Evolutionary conservation across 1,140 invertebrate species (phyloP).

Genomic region (Drosophila neocordata): DNA sequence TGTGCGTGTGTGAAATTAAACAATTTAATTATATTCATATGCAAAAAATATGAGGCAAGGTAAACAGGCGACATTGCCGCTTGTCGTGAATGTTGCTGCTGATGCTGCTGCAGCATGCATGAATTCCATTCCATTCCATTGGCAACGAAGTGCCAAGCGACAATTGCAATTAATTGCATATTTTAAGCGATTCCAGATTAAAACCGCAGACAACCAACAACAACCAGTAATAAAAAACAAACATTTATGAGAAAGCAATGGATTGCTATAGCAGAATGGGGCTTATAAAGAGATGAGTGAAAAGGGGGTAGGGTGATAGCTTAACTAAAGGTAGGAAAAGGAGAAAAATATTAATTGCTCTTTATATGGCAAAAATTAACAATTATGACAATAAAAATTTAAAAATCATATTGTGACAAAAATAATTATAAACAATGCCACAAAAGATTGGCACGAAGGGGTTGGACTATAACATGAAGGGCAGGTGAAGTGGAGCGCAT

Average conservation of each 20-base stretch:
- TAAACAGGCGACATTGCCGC: conserved; percentile 14
- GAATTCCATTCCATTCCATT: conserved; percentile 8
- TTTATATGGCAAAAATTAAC: conserved; percentile 67
- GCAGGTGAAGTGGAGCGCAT: background rate
- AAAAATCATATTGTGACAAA: conserved; percentile 60
- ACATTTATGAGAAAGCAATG: conserved; percentile 35
- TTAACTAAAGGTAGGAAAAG: conserved; percentile 17
- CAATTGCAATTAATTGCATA: conserved; percentile 74
- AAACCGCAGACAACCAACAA: conserved; percentile 67
- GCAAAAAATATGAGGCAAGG: conserved; percentile 52
- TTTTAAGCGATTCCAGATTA: conserved; percentile 70
- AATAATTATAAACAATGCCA: conserved; percentile 56
- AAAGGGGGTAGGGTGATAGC: background rate
- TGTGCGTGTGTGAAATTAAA: conserved; percentile 55
- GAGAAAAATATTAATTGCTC: conserved; percentile 50
- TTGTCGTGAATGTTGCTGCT: background rate
- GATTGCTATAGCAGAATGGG: background rate
- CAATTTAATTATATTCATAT: conserved; percentile 69
- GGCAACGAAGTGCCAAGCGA: conserved; percentile 47
- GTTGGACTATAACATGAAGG: too few relatives aligned
- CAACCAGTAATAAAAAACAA: conserved; percentile 29
- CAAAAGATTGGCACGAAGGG: background rate
- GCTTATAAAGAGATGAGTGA: conserved; percentile 14
- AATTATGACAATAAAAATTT: conserved; percentile 71
- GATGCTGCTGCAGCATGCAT: background rate